These are phyloP conservation scores for Gari tellinella DNA, from an alignment of 2,888 invertebrate species.

Conservation along the genomic window DNA sequence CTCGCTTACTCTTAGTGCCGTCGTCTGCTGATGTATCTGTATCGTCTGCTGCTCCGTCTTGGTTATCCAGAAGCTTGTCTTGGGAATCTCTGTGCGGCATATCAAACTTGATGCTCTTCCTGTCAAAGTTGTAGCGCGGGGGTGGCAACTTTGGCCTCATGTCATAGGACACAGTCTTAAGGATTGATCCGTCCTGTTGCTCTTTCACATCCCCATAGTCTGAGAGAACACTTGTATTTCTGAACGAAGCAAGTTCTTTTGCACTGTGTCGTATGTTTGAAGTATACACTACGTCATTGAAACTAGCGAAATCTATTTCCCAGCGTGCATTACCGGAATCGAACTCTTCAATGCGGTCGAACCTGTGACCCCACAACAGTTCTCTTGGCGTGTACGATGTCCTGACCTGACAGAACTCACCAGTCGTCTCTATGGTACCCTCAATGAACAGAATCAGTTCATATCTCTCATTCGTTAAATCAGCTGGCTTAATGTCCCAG, in stretches of 20 bases:
- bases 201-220: constrained; percentile 26
- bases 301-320: constrained; percentile 75
- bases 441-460: constrained; percentile 98
- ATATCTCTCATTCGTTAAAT: constrained; percentile 90
- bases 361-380: constrained; percentile 81
- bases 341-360: constrained; percentile 77
- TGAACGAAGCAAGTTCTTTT: constrained; percentile 59
- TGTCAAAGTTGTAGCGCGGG: constrained; percentile 21
- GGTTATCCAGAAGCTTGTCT: neutral
- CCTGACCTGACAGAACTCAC: constrained; percentile 85
- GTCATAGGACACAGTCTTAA: constrained; percentile 45
- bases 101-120: constrained; percentile 16
- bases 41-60: neutral
- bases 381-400: constrained; percentile 85
- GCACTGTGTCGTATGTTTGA: constrained; percentile 68
- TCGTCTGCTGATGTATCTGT: neutral
- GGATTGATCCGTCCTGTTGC: constrained; percentile 20
- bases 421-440: constrained; percentile 94
- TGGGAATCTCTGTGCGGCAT: constrained; percentile 11
- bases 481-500: constrained; percentile 94
- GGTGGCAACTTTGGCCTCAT: constrained; percentile 45
- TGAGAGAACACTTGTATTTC: constrained; percentile 26
- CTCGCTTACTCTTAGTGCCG: neutral
- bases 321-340: constrained; percentile 73
- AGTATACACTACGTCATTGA: constrained; percentile 75